Conservation (phyloP, 2,797 vertebrate genomes). For the Pangasius sanitwongsei region DNA sequence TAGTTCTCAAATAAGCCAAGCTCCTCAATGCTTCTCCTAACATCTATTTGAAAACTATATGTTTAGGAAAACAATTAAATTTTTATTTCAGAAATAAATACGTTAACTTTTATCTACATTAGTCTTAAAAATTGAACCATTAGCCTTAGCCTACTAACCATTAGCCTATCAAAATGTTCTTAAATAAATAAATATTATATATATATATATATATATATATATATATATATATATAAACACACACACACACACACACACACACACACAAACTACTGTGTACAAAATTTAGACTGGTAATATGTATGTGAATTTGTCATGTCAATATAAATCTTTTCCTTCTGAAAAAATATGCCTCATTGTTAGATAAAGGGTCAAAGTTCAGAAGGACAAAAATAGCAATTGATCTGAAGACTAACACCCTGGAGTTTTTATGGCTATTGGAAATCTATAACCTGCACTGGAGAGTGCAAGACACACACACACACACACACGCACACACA, state of each 20-base stretch:
- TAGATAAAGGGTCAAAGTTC: conserved; percentile 25
- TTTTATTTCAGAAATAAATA: not conserved
- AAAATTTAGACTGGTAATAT: not conserved
- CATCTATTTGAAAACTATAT: not conserved
- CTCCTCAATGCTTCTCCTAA: not conserved
- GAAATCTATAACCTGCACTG: conserved; percentile 37
- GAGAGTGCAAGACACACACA: not conserved
- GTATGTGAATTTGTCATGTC: not conserved
- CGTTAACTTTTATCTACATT: not conserved
- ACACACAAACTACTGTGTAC: no score
- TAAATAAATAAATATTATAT: no score
- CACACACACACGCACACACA: not conserved
- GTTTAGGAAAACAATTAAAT: no score
- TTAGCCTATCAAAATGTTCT: not conserved
- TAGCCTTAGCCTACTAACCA: not conserved
- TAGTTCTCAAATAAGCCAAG: no score
- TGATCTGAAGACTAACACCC: conserved; percentile 23
- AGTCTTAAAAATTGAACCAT: not conserved
- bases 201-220: no score
- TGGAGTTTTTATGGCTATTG: conserved; percentile 31
- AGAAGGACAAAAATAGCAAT: conserved; percentile 16
- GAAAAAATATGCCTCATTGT: not conserved
- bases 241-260: no score
- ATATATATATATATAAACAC: no score
- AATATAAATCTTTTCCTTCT: not conserved